These are phyloP conservation scores for Temnothorax unifasciatus DNA, from an alignment of 2,888 invertebrate genomes.

Conservation along the genomic window DNA sequence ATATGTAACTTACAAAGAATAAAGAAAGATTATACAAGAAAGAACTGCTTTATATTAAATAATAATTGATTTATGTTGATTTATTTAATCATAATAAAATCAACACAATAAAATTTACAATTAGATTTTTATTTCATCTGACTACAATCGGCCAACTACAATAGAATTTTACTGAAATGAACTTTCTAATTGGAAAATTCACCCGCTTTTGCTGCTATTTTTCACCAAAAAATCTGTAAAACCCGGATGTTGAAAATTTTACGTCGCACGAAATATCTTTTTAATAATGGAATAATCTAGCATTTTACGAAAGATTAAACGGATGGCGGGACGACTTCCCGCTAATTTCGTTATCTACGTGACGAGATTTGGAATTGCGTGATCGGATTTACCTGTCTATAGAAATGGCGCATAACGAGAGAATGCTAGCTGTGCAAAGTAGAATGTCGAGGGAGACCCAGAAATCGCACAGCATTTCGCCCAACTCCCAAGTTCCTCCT, in stretches of 20 bases:
- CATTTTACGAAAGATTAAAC: constrained; percentile 16
- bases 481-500: constrained; percentile 95
- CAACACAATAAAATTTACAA: not conserved
- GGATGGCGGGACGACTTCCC: not conserved
- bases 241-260: not conserved
- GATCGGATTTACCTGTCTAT: constrained; percentile 89
- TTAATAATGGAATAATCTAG: constrained; percentile 35
- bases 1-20: not conserved
- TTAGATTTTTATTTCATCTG: too few species aligned
- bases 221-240: not conserved
- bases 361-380: constrained; percentile 59
- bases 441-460: constrained; percentile 98
- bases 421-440: constrained; percentile 96
- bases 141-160: not conserved
- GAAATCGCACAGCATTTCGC: constrained; percentile 94
- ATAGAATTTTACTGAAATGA: not conserved
- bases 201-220: not conserved
- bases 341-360: constrained; percentile 74
- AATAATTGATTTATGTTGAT: not conserved
- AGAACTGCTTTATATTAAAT: not conserved
- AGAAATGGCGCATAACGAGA: constrained; percentile 97
- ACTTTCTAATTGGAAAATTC: not conserved
- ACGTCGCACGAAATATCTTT: constrained; percentile 4
- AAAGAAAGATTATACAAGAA: not conserved
- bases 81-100: not conserved